Conservation (phyloP, 2,888 invertebrate genomes). For the Epinotia nisella region DNA sequence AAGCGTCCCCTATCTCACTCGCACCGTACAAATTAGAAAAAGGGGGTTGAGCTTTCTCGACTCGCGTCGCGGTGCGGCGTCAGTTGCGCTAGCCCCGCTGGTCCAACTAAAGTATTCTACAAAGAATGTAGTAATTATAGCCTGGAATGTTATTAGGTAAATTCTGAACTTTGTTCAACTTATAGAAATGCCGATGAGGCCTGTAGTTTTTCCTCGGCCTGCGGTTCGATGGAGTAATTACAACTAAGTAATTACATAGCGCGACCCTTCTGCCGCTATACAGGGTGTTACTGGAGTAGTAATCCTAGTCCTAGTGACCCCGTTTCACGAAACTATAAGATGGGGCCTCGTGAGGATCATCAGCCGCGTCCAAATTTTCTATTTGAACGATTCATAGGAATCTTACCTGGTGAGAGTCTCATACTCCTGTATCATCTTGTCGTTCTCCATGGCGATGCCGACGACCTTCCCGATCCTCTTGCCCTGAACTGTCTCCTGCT, state of each 20-base stretch:
- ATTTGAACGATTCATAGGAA: neutral
- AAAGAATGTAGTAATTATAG: neutral
- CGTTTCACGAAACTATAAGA: no score
- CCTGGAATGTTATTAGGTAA: neutral
- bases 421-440: slow-evolving; percentile 98
- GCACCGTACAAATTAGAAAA: no score
- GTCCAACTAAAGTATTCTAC: no score
- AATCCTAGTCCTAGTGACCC: no score
- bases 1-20: no score
- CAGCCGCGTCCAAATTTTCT: neutral
- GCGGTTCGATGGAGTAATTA: slow-evolving; percentile 38
- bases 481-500: slow-evolving; percentile 99
- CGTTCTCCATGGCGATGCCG: slow-evolving; percentile 99
- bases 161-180: neutral
- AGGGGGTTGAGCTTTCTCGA: no score
- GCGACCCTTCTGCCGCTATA: slow-evolving; percentile 16
- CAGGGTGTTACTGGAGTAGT: slow-evolving; percentile 6
- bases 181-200: neutral
- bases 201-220: slow-evolving; percentile 3
- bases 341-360: no score
- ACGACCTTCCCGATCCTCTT: slow-evolving; percentile 99
- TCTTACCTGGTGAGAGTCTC: slow-evolving; percentile 92
- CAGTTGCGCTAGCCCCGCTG: no score
- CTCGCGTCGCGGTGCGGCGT: no score
- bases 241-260: slow-evolving; percentile 25